Evolutionary conservation across 1,140 invertebrate genomes (phyloP).

Genomic region (Drosophila bocqueti): DNA sequence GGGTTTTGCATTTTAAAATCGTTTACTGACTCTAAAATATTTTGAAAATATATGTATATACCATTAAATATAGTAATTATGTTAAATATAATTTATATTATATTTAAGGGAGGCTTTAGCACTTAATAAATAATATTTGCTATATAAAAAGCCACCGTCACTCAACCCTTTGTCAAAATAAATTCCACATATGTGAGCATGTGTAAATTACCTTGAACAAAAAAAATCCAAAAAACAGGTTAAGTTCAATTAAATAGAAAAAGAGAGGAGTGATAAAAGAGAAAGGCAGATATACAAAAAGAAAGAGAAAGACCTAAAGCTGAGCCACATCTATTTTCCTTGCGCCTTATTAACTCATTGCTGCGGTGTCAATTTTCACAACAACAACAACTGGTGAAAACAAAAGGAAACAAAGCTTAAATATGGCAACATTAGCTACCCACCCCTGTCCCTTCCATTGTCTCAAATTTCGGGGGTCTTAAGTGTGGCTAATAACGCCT

Average conservation of each 20-base stretch:
- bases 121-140: background rate
- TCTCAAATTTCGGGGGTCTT: slow-evolving; percentile 48
- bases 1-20: background rate
- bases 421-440: slow-evolving; percentile 51
- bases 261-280: background rate
- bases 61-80: background rate
- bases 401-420: slow-evolving; percentile 54
- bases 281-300: background rate
- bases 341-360: slow-evolving; percentile 80
- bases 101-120: background rate
- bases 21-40: background rate
- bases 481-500: slow-evolving; percentile 82
- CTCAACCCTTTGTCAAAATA: too few species aligned
- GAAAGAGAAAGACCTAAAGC: background rate
- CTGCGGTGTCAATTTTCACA: slow-evolving; percentile 78
- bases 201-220: slow-evolving; percentile 26
- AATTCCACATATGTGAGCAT: slow-evolving; percentile 21
- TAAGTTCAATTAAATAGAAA: background rate
- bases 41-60: background rate
- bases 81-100: background rate
- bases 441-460: slow-evolving; percentile 16
- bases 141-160: background rate
- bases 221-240: background rate
- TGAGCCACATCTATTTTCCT: slow-evolving; percentile 41
- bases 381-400: slow-evolving; percentile 21